A percentile compares a stretch with the other conserved stretches of the same genome.
These are phyloP conservation scores for Eulacestoma nigropectus DNA, from an alignment of 2,113 vertebrate species.

Conservation along the genomic window DNA sequence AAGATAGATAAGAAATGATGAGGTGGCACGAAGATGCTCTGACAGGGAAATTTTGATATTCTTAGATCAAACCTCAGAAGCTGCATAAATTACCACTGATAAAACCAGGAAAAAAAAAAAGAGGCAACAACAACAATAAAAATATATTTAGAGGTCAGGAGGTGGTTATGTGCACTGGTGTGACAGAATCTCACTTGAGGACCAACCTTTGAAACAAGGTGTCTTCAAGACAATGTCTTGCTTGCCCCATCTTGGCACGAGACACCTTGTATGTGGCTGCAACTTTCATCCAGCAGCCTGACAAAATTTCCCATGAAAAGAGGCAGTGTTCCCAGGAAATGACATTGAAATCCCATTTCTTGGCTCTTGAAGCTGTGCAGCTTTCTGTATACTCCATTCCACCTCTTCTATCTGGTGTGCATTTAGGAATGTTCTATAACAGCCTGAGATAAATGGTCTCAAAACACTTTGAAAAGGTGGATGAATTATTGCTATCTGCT, in stretches of 20 bases:
- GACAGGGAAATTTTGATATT: not conserved
- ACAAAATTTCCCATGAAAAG: not conserved
- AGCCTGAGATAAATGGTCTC: not conserved
- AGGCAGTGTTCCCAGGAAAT: not conserved
- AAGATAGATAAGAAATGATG: not conserved
- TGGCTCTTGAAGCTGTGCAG: not conserved
- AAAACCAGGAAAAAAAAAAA: fast-evolving
- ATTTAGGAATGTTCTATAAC: not conserved
- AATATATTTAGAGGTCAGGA: not conserved
- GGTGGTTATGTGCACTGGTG: not conserved
- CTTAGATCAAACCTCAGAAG: not conserved
- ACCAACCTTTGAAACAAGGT: not conserved
- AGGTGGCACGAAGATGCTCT: not conserved
- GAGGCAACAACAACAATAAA: too few species aligned
- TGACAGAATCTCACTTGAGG: not conserved
- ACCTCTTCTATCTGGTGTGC: not conserved
- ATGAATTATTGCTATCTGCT: not conserved
- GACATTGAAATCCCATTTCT: not conserved
- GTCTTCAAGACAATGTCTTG: not conserved
- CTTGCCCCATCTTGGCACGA: not conserved
- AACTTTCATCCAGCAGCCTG: not conserved
- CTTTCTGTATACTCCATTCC: not conserved
- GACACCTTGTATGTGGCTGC: not conserved
- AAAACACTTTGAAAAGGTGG: not conserved
- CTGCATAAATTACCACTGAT: not conserved